Percentiles rank a stretch among this genome's conserved stretches.
Conservation (phyloP, 2,113 vertebrate genomes). For the Cyprinodon tularosa region DNA sequence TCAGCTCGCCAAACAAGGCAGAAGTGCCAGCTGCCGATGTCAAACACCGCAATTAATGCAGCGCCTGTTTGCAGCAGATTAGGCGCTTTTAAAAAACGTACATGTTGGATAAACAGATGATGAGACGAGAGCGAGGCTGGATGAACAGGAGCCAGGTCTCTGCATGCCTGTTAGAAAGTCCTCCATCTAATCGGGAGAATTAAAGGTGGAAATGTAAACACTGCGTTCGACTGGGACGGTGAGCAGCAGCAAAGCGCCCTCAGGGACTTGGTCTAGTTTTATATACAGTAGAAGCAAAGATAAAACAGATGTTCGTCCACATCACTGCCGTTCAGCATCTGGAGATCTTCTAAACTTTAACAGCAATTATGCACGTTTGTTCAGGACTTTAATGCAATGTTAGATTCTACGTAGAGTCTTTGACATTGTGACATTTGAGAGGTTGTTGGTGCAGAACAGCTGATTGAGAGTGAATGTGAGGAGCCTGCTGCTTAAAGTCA, state of each 20-base stretch:
- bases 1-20: constrained; percentile 8
- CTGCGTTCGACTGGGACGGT: constrained; percentile 6
- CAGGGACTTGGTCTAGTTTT: constrained; percentile 68
- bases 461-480: not conserved
- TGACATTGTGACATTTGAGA: not conserved
- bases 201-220: constrained; percentile 17
- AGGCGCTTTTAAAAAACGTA: not conserved
- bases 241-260: constrained; percentile 28
- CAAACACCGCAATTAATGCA: constrained; percentile 14
- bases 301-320: constrained; percentile 50
- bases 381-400: not conserved
- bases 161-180: not conserved
- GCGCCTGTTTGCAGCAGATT: not conserved
- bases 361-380: not conserved
- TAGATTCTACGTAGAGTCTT: not conserved
- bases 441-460: not conserved
- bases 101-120: not conserved
- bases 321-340: constrained; percentile 20
- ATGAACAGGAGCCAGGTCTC: not conserved
- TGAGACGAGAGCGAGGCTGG: not conserved
- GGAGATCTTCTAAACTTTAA: not conserved
- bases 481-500: not conserved
- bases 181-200: constrained; percentile 5
- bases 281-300: constrained; percentile 50
- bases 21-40: constrained; percentile 23